Evolutionary conservation across 2,888 invertebrate species (phyloP), one percentile per base, ranked within the genome.

Genomic region (Podabrus alpinus): DNA sequence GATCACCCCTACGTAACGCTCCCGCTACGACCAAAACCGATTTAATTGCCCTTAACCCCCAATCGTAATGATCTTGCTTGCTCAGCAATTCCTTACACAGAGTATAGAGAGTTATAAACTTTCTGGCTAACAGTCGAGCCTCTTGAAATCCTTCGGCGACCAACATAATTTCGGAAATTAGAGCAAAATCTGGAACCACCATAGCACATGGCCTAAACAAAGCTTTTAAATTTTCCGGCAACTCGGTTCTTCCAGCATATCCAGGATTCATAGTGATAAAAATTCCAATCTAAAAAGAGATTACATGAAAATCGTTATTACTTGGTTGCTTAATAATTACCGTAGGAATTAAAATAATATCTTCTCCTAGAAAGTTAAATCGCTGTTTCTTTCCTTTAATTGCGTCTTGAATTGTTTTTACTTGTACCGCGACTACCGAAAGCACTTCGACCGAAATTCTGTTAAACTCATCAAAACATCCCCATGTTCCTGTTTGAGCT

Each of bases 231-330:
- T 96, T 96, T 87, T 96, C 96, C 0, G 96, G 96, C 69, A 96
- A 88, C 86, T 96, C 96, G 0, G 96, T 95, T 79, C 97, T 90
- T 1, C 97, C 97, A 1, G 97, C 97, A 85, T 97, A 97, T 15
- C 97, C 97, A 0, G 97, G 97, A 88, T 97, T 97, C 97, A 97
- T 97, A 0, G 97, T 97, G 75, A 98, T 97, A 83, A 97, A 98
- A 88, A 97, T 93, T 1, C 97, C 97, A 59, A 95, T 83, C 87
- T 87, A 21, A 62, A 75, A 76, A 29, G 2, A 1, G n/a, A 45
- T n/a, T n/a, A 45, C 0, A 45, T n/a, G n/a, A n/a, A n/a, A 2
- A 25, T 10, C 13, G n/a, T 5, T 45, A 45, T n/a, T 7, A 7
- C n/a, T 13, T 29, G 9, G n/a, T 45, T n/a, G n/a, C 0, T 7